Conservation (phyloP, 2,113 vertebrate species). For the Takifugu bimaculatus region DNA sequence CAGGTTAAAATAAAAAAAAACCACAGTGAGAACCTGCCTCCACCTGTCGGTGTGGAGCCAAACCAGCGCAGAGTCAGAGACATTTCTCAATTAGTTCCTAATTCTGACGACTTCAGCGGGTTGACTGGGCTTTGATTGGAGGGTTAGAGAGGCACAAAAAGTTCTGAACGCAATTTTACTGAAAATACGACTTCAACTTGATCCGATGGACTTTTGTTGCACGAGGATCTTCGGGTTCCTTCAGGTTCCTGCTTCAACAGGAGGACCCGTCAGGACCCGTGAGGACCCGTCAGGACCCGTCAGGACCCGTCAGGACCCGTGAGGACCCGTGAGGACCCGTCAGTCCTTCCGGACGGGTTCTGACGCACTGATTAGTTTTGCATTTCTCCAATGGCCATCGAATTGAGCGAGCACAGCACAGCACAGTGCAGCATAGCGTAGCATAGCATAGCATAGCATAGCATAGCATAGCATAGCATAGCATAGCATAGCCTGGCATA, state of each 20-base stretch:
- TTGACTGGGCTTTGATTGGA: slow-evolving; percentile 35
- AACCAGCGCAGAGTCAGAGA: too few species aligned
- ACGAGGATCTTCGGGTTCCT: slow-evolving; percentile 58
- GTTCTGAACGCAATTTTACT: slow-evolving; percentile 11
- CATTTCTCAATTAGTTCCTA: too few species aligned
- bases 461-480: slow-evolving; percentile 3
- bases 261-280: too few species aligned
- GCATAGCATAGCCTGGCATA: background rate
- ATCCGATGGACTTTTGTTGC: slow-evolving; percentile 13
- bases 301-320: slow-evolving; percentile 29
- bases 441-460: background rate
- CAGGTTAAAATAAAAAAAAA: slow-evolving; percentile 14
- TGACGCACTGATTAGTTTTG: slow-evolving; percentile 22
- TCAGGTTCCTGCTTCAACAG: slow-evolving; percentile 23
- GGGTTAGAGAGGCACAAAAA: slow-evolving; percentile 65
- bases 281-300: too few species aligned
- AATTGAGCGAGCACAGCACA: slow-evolving; percentile 55
- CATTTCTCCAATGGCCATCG: slow-evolving; percentile 5
- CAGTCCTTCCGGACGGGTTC: slow-evolving; percentile 3
- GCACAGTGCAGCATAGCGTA: background rate
- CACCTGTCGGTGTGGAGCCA: too few species aligned
- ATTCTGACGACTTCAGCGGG: background rate
- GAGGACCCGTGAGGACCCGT: background rate
- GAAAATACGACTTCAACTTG: slow-evolving; percentile 17
- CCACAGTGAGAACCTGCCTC: slow-evolving; percentile 13